Base-by-base conservation (phyloP, 2,113 vertebrate genomes). In the Festucalex cinctus region DNA sequence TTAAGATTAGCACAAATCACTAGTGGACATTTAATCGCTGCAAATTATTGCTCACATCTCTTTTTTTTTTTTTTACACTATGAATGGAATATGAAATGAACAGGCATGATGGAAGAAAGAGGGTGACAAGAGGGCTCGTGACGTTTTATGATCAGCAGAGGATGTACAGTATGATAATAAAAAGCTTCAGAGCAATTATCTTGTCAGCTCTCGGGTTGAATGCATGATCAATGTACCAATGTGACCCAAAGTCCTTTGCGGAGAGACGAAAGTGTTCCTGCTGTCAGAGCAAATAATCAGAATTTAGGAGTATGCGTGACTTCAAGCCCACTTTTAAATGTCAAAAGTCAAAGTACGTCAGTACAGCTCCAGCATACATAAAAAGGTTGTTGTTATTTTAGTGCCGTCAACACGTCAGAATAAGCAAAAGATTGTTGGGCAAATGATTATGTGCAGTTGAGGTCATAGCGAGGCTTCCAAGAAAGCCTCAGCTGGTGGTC, bases 201-300 rank as follows among this genome's bases (percentile, higher is more conserved):
- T 44, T 17, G 26, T 83, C 76, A 70, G 56, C 73, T 58, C 41
- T 0, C 14, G 37, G 72, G 74, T 75, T 77, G 69, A 68, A 60
- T 14, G 19, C 37, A 48, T 75, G 79, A 85, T 89, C 85, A 81
- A 82, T 82, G 77, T 49, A 70, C 66, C 78, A 48, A 77, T 76
- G 67, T 62, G 59, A 13, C 72, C 60, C 63, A n/a, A 68, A 69
- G 70, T 74, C 71, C 32, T 61, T 44, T 0, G 57, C 0, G 9
- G 66, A 35, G 60, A 22, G 17, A 46, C 43, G 28, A 46, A 74
- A 26, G 54, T 56, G 73, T 69, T 2, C 14, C 10, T 41, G 12
- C 53, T 64, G 71, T 76, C 65, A 69, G n/a, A 69, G 48, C 41
- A 59, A 71, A 48, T 67, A 62, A 66, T 73, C 73, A 69, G 60